phyloP scores from a whole-genome alignment of 1,140 invertebrate species.

The Bacillus rossius region DNA sequence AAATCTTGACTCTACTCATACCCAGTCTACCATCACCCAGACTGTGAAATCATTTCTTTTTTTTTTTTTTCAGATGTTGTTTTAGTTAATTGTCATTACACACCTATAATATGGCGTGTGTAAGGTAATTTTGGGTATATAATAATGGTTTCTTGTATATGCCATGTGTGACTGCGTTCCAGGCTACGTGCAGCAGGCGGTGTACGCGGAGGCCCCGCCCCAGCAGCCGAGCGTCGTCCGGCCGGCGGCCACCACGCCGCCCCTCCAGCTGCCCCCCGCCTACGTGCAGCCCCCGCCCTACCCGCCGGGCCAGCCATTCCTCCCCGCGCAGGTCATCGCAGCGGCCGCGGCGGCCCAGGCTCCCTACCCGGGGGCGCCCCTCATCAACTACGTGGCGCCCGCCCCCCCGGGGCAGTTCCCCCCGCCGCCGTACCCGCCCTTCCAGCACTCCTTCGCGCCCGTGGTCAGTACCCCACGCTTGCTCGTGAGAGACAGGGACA shows the following conservation, averaged over 20 bases:
- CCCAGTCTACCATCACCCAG: too few species aligned
- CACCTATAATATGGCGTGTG: too few species aligned
- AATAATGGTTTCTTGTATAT: too few species aligned
- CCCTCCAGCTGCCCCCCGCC: conserved; percentile 11
- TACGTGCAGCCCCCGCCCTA: conserved; percentile 19
- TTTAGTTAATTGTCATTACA: too few species aligned
- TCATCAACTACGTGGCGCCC: conserved; percentile 28
- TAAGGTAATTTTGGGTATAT: too few species aligned
- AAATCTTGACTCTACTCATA: too few species aligned
- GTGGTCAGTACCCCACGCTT: conserved; percentile 20
- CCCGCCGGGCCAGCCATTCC: conserved; percentile 13
- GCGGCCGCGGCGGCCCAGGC: conserved; percentile 18
- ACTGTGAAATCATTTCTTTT: too few species aligned
- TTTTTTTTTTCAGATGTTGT: too few species aligned
- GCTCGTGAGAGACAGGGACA: too few species aligned
- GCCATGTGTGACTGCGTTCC: too few species aligned
- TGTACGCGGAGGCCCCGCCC: conserved; percentile 20
- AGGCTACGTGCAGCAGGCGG: conserved; percentile 19
- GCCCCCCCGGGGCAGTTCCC: conserved; percentile 15
- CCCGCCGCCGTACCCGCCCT: conserved; percentile 28
- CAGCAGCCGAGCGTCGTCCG: conserved; percentile 20
- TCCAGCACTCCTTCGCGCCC: conserved; percentile 23
- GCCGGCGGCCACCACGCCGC: conserved; percentile 18
- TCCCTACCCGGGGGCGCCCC: conserved; percentile 23
- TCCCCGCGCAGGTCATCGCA: conserved; percentile 20